phyloP scores from a whole-genome alignment of 2,797 vertebrate species.

The Anableps anableps region DNA sequence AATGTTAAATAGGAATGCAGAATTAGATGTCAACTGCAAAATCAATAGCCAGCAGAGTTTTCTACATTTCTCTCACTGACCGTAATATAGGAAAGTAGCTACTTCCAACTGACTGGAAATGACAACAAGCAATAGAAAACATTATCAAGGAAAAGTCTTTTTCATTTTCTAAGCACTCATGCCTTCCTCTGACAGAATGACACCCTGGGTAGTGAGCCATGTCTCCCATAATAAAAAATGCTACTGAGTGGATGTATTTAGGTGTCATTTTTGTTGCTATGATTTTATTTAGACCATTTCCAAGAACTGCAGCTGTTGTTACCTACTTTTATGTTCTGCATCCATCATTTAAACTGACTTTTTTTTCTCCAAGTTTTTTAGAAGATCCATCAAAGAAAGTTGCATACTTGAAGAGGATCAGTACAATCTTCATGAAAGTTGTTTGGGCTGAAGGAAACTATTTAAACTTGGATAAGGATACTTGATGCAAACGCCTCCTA shows the following conservation, averaged over 20 bases:
- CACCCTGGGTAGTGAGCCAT: not conserved
- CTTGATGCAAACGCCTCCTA: constrained; percentile 28
- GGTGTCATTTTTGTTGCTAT: not conserved
- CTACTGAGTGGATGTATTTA: not conserved
- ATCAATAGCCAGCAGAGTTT: too few relatives aligned
- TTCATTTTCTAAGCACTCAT: not conserved
- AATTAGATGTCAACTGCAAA: too few relatives aligned
- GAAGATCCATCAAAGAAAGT: constrained; percentile 25
- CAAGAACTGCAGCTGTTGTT: not conserved
- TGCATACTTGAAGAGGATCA: constrained; percentile 21
- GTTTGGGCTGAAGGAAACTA: constrained; percentile 13
- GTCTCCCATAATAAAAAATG: not conserved
- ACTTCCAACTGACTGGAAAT: not conserved
- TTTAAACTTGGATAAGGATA: constrained; percentile 17
- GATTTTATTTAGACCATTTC: not conserved
- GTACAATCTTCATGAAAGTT: constrained; percentile 12
- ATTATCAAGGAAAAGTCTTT: not conserved
- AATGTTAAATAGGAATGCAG: too few relatives aligned
- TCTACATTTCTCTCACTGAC: too few relatives aligned
- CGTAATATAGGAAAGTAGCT: not conserved
- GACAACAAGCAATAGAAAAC: not conserved
- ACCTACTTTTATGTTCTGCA: constrained; percentile 16
- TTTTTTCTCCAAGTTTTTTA: constrained; percentile 24
- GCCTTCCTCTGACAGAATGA: not conserved
- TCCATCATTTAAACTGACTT: constrained; percentile 3